These are phyloP conservation scores for Drosophila nannoptera DNA, from an alignment of 1,140 invertebrate species.

Conservation along the genomic window DNA sequence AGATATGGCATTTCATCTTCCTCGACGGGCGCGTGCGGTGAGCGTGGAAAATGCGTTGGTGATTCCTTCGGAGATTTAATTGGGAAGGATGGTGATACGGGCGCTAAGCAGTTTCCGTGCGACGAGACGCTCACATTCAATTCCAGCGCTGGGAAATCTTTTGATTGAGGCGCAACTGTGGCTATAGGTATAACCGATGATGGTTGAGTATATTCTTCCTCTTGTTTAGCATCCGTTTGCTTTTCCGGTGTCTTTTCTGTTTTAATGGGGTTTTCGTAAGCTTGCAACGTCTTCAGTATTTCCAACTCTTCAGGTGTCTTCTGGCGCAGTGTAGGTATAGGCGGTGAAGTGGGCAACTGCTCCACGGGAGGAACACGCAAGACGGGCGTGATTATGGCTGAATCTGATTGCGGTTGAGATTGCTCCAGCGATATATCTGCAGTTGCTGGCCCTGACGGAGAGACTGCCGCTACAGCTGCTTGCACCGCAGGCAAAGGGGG, in stretches of 20 bases:
- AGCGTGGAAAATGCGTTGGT: conserved; percentile 57
- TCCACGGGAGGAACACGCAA: neutral
- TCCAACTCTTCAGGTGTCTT: conserved; percentile 48
- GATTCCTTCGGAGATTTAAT: conserved; percentile 40
- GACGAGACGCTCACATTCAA: conserved; percentile 14
- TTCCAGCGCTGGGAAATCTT: conserved; percentile 12
- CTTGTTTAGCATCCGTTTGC: neutral
- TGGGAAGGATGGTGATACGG: conserved; percentile 62
- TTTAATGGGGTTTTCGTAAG: conserved; percentile 9
- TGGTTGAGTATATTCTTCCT: neutral
- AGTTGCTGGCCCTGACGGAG: neutral
- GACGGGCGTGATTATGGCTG: neutral
- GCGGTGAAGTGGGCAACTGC: conserved; percentile 31
- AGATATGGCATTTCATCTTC: conserved; percentile 50
- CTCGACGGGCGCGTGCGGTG: conserved; percentile 50
- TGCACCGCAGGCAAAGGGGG: neutral
- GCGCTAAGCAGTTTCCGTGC: conserved; percentile 9
- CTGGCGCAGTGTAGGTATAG: conserved; percentile 58
- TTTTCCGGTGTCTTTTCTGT: neutral
- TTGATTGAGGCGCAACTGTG: neutral
- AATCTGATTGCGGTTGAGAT: too few relatives aligned
- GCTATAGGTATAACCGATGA: neutral
- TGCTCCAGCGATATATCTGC: neutral
- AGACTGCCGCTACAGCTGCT: neutral
- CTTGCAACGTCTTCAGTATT: conserved; percentile 9